phyloP scores from a whole-genome alignment of 2,888 invertebrate genomes.

The Drosophila fulvimacula region DNA sequence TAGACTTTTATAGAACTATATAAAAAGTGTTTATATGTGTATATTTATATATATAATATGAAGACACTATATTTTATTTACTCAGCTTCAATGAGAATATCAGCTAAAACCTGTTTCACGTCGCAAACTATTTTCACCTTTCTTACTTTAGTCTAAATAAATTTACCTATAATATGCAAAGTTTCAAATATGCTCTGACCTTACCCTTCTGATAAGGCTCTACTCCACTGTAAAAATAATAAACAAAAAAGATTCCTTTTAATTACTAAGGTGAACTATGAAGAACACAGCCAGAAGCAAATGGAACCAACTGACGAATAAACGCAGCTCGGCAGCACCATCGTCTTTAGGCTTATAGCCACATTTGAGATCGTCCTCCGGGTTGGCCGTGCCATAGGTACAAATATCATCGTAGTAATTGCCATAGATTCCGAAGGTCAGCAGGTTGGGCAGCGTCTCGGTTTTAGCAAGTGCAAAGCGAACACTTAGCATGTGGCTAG shows the following conservation, averaged over 20 bases:
- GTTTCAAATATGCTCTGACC: neutral
- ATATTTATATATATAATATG: too few species aligned
- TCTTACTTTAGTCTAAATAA: neutral
- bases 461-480: constrained; percentile 49
- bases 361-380: constrained; percentile 39
- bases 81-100: neutral
- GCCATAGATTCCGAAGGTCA: constrained; percentile 78
- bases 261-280: neutral
- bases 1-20: too few species aligned
- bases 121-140: too few species aligned
- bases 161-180: neutral
- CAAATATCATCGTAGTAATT: constrained; percentile 74
- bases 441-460: constrained; percentile 49
- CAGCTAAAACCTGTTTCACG: too few species aligned
- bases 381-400: constrained; percentile 39
- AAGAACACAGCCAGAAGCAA: constrained; percentile 6
- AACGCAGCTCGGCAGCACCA: constrained; percentile 20
- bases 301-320: constrained; percentile 1
- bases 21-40: too few species aligned
- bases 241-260: neutral
- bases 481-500: constrained; percentile 33
- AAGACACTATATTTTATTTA: too few species aligned
- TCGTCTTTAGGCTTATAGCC: constrained; percentile 33
- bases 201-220: neutral
- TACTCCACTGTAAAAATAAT: neutral